Evolutionary conservation across 2,797 vertebrate genomes (phyloP).

Genomic region (Pangasius djambal): DNA sequence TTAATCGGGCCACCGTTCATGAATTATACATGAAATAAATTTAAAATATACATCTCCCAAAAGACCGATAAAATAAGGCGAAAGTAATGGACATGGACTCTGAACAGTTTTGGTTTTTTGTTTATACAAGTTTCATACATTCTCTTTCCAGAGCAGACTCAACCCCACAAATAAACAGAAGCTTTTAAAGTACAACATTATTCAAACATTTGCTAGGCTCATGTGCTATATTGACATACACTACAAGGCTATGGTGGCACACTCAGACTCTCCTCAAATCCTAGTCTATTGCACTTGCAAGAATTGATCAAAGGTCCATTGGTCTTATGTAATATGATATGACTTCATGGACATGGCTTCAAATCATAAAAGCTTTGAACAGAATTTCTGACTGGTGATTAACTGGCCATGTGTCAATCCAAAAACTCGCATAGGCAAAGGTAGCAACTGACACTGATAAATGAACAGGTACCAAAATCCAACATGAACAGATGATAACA

Average conservation of each 20-base stretch:
- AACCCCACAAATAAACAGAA: neutral
- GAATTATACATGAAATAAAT: neutral
- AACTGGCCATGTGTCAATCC: neutral
- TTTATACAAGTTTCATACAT: neutral
- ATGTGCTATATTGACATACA: neutral
- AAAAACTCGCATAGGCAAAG: neutral
- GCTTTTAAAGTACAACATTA: neutral
- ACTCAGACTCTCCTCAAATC: neutral
- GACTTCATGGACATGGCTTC: neutral
- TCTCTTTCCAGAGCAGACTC: neutral
- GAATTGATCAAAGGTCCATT: conserved; percentile 18
- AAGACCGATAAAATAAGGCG: neutral
- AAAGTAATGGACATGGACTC: neutral
- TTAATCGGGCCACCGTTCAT: neutral
- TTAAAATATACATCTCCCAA: neutral
- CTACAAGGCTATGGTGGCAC: neutral
- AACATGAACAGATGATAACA: neutral
- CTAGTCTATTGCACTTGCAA: neutral
- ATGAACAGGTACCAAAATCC: neutral
- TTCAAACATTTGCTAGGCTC: neutral
- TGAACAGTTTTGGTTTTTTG: neutral
- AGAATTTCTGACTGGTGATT: neutral
- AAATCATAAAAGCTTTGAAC: neutral
- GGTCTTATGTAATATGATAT: conserved; percentile 1
- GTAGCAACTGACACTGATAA: neutral